These are phyloP conservation scores for Zoanthus sansibaricus DNA, from an alignment of 92 coral and sea anemone species.

Conservation along the genomic window DNA sequence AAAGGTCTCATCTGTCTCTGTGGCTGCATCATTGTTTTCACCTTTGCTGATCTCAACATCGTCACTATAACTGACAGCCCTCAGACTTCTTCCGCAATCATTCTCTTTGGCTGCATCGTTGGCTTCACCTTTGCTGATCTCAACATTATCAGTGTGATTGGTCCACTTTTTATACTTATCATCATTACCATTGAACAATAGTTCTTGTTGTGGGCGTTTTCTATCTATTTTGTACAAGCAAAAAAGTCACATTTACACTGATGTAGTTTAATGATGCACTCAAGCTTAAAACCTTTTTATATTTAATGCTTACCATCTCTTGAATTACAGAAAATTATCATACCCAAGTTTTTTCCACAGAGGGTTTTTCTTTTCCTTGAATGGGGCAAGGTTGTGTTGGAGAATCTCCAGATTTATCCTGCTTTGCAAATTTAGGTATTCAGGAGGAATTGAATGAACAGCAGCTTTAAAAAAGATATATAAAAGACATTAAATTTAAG, in stretches of 20 bases:
- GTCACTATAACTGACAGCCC: too few species aligned
- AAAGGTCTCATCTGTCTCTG: too few species aligned
- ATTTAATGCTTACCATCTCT: constrained; percentile 5
- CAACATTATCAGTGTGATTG: background rate
- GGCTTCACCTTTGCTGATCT: background rate
- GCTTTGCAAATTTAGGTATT: background rate
- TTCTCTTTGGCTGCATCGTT: constrained; percentile 10
- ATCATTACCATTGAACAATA: background rate
- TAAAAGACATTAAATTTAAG: background rate
- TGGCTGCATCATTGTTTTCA: too few species aligned
- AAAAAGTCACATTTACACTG: background rate
- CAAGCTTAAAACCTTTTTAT: constrained; percentile 6
- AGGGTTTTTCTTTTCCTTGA: constrained; percentile 10
- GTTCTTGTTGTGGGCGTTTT: background rate
- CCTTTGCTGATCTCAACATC: too few species aligned
- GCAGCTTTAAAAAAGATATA: background rate
- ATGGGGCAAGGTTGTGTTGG: background rate
- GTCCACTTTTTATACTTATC: background rate
- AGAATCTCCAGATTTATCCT: constrained; percentile 1
- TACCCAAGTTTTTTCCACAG: constrained; percentile 5
- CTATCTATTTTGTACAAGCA: constrained; percentile 2
- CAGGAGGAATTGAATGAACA: background rate
- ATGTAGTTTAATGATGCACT: background rate
- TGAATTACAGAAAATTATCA: background rate
- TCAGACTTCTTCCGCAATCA: background rate